phyloP scores from a whole-genome alignment of 2,888 invertebrate genomes.

The Mesorhabditis belari region DNA sequence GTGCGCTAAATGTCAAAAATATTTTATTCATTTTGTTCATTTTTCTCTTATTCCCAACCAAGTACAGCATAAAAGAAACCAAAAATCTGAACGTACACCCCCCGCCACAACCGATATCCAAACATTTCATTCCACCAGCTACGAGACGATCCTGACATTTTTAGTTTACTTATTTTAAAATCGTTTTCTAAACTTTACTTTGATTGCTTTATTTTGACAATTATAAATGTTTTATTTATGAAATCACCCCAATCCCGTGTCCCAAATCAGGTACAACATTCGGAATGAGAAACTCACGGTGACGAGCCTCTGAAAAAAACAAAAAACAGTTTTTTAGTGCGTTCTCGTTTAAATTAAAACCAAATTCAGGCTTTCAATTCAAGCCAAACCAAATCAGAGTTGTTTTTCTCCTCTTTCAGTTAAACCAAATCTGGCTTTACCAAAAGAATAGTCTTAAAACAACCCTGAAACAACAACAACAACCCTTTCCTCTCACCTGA shows the following conservation, averaged over 20 bases:
- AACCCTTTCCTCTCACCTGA: no score
- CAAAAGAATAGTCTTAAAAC: no score
- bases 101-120: slow-evolving; percentile 40
- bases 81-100: slow-evolving; percentile 29
- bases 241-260: not conserved
- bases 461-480: no score
- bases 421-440: no score
- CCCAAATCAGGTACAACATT: not conserved
- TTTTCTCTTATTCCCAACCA: not conserved
- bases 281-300: not conserved
- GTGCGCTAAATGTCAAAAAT: slow-evolving; percentile 13
- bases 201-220: no score
- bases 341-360: no score
- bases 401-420: no score
- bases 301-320: not conserved
- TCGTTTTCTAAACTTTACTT: no score
- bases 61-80: slow-evolving; percentile 3
- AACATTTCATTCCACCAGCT: slow-evolving; percentile 21
- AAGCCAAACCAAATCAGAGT: no score
- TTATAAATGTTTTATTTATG: not conserved
- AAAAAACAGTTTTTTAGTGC: not conserved
- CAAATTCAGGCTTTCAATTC: no score
- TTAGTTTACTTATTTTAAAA: not conserved
- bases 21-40: not conserved
- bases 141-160: slow-evolving; percentile 8